A percentile compares a stretch with the other conserved stretches of the same genome.
Conservation (phyloP, 92 coral and sea anemone genomes). For the Epizoanthus rinbou region DNA sequence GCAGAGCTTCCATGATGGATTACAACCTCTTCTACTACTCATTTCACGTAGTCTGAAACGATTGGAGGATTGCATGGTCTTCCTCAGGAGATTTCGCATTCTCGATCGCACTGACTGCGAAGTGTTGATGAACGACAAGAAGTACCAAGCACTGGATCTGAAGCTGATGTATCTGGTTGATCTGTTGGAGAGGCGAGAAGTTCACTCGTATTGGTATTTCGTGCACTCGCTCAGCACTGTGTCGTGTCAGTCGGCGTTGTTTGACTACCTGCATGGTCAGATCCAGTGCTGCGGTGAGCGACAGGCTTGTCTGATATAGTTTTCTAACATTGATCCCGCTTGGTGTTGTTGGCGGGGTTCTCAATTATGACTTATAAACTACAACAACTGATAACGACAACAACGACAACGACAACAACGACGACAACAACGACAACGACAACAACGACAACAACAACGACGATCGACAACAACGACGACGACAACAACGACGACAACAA, state of each 20-base stretch:
- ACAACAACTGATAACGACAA: too few species aligned
- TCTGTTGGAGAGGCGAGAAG: conserved; percentile 10
- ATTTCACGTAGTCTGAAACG: conserved; percentile 8
- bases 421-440: too few species aligned
- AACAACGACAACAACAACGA: too few species aligned
- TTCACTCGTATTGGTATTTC: conserved; percentile 27
- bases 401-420: too few species aligned
- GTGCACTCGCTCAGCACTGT: conserved; percentile 14
- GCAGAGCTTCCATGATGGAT: conserved; percentile 5
- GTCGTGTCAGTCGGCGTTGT: not conserved
- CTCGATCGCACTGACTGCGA: conserved; percentile 37
- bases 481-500: too few species aligned
- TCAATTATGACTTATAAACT: too few species aligned
- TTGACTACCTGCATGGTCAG: conserved; percentile 13
- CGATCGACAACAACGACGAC: too few species aligned
- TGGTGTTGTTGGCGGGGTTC: too few species aligned
- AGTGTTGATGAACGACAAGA: conserved; percentile 29
- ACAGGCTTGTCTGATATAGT: not conserved
- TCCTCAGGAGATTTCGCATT: conserved; percentile 9
- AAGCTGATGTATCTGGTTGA: conserved; percentile 26
- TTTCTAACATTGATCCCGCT: too few species aligned
- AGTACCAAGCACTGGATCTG: conserved; percentile 20
- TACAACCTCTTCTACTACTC: conserved; percentile 13
- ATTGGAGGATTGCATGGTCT: conserved; percentile 4
- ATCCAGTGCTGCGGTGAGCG: conserved; percentile 21